A percentile compares a stretch with the other conserved stretches of the same genome.
Conservation (phyloP, 2,888 invertebrate genomes). For the Chymomyza amoena region DNA sequence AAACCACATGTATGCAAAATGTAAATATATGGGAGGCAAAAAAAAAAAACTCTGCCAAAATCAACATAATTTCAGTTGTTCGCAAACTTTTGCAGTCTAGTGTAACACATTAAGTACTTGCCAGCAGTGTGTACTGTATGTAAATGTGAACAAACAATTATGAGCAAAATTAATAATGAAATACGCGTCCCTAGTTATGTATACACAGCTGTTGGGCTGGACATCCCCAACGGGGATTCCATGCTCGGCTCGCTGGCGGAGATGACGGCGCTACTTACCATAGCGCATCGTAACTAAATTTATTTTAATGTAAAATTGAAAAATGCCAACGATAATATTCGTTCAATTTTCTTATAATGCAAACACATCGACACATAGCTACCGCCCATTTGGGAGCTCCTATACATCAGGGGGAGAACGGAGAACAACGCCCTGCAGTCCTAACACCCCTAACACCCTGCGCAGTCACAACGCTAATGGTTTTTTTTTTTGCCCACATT, state of each 20-base stretch:
- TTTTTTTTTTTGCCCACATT: not conserved
- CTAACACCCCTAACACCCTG: not conserved
- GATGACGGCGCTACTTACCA: not conserved
- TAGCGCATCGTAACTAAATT: not conserved
- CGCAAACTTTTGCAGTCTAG: not conserved
- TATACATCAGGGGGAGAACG: not conserved
- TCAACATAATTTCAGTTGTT: not conserved
- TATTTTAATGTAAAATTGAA: constrained; percentile 3
- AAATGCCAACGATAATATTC: constrained; percentile 9
- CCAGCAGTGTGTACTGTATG: not conserved
- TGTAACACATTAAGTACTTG: not conserved
- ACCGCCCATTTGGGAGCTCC: not conserved
- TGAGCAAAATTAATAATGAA: not conserved
- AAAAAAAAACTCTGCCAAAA: not conserved
- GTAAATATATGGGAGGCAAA: no score
- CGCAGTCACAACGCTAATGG: not conserved
- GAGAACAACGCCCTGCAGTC: not conserved
- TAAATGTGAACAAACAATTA: constrained; percentile 4
- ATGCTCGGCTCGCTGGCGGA: not conserved
- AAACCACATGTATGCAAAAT: no score
- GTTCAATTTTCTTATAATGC: constrained; percentile 5
- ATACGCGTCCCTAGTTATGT: not conserved
- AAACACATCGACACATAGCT: not conserved
- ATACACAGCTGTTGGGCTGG: not conserved
- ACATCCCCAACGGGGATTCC: not conserved